Base-by-base conservation (phyloP, 2,113 vertebrate species). In the Synchiropus splendidus region DNA sequence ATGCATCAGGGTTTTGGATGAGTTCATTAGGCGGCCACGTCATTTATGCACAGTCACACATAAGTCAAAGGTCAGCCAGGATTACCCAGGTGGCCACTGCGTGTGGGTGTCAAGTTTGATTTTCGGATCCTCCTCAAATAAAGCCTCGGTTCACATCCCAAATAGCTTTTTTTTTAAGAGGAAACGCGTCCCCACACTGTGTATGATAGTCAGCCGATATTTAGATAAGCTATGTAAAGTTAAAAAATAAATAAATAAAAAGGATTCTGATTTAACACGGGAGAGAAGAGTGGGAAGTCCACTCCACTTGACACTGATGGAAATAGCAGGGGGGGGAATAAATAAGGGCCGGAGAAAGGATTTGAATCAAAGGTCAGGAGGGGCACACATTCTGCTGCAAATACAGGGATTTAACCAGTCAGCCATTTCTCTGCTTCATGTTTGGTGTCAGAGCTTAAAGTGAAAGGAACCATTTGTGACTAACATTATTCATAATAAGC, bases 1-100 rank as follows among this genome's bases (percentile, higher is more conserved):
- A 48, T 70, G 41, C 62, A 58, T 70, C 61, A 31, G 58, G 65
- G 54, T 46, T 67, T 72, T 67, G 41, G 58, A 81, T 69, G 70
- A 76, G 72, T 79, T 79, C 77, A 78, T 79, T 78, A 78, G 65
- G 54, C 63, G 66, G 68, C 63, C 70, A 63, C 40, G 61, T 57
- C 64, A 60, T 75, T 78, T 68, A 79, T 78, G 68, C 79, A 69
- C 66, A 67, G 74, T 72, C 74, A 79, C 77, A 76, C 59, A 52
- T 41, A 59, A 64, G 70, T 54, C 77, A 64, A 67, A 59, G 79
- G 74, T 79, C 70, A 73, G 40, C 48, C 50, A 48, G 74, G 72
- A 78, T 77, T 78, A 76, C 74, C 72, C 77, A 76, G 67, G 70
- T 72, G 75, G 73, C 67, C 71, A 12, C 56, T 56, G 69, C 63